A percentile compares a stretch with the other conserved stretches of the same genome.
Conservation (phyloP, 2,113 vertebrate genomes). For the Syngnathoides biaculeatus region DNA sequence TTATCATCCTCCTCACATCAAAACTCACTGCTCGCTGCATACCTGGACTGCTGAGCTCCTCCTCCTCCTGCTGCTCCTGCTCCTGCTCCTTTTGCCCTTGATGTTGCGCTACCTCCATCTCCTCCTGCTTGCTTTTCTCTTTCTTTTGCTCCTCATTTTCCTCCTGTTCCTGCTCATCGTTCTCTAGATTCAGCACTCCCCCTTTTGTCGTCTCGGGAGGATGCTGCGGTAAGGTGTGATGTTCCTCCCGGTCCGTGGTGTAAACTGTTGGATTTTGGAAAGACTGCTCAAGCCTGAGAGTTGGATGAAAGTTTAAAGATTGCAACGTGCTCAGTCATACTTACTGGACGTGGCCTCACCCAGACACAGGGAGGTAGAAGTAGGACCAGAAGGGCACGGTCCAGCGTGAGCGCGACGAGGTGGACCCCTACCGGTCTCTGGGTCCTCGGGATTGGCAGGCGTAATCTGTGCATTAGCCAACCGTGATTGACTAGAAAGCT, state of each 20-base stretch:
- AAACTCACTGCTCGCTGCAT: neutral
- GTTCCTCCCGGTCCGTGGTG: neutral
- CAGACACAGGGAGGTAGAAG: neutral
- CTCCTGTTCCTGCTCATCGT: slow-evolving; percentile 5
- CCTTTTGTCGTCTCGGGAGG: slow-evolving; percentile 2
- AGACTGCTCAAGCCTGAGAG: too few species aligned
- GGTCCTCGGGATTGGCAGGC: neutral
- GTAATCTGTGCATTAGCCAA: neutral
- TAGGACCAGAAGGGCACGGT: neutral
- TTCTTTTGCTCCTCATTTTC: slow-evolving; percentile 5
- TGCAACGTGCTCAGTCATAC: slow-evolving; percentile 8
- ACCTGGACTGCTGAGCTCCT: neutral
- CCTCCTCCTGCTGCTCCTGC: neutral
- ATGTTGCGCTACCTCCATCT: neutral
- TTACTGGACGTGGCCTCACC: slow-evolving; percentile 17
- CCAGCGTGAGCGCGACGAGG: neutral
- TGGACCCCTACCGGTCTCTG: neutral
- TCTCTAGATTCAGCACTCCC: neutral
- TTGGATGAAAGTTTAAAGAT: too few species aligned
- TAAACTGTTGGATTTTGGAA: slow-evolving; percentile 27
- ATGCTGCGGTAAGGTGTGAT: neutral
- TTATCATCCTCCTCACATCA: neutral
- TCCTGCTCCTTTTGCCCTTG: neutral
- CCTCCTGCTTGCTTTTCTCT: neutral
- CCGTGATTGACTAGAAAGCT: neutral